phyloP scores from a whole-genome alignment of 1,140 invertebrate species.

The Thereuonema tuberculata region DNA sequence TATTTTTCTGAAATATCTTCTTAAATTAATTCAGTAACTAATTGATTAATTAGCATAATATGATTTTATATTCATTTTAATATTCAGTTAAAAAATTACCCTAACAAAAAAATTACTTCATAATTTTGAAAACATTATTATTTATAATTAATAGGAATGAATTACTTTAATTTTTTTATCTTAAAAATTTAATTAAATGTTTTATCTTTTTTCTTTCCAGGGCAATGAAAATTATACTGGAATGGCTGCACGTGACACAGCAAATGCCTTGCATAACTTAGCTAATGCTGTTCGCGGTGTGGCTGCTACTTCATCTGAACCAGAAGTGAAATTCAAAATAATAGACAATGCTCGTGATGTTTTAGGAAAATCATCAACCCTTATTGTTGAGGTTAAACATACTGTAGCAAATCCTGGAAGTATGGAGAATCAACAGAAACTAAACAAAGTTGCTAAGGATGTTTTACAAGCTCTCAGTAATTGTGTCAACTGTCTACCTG shows the following conservation, averaged over 20 bases:
- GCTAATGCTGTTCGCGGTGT: slow-evolving; percentile 56
- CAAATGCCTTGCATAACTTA: slow-evolving; percentile 52
- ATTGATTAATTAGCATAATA: too few relatives aligned
- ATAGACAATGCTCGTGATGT: slow-evolving; percentile 65
- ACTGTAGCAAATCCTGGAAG: slow-evolving; percentile 46
- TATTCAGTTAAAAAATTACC: too few relatives aligned
- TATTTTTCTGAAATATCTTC: neutral
- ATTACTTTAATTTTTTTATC: too few relatives aligned
- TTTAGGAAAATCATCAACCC: slow-evolving; percentile 51
- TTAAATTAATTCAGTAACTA: slow-evolving; percentile 2
- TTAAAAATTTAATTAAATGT: too few relatives aligned
- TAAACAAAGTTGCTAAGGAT: slow-evolving; percentile 48
- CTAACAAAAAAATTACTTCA: too few relatives aligned
- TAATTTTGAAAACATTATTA: too few relatives aligned
- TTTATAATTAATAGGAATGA: too few relatives aligned
- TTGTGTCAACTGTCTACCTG: slow-evolving; percentile 64
- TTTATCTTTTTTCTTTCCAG: slow-evolving; percentile 23
- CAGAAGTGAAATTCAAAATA: slow-evolving; percentile 44
- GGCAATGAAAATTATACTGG: slow-evolving; percentile 72
- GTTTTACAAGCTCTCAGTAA: slow-evolving; percentile 40
- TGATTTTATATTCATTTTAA: too few relatives aligned
- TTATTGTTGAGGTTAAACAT: slow-evolving; percentile 62
- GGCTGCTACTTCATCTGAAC: slow-evolving; percentile 47
- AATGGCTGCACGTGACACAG: slow-evolving; percentile 63
- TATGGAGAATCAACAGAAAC: slow-evolving; percentile 41